A percentile compares a stretch with the other conserved stretches of the same genome.
Conservation (phyloP, 2,113 vertebrate species). For the Odontesthes bonariensis region DNA sequence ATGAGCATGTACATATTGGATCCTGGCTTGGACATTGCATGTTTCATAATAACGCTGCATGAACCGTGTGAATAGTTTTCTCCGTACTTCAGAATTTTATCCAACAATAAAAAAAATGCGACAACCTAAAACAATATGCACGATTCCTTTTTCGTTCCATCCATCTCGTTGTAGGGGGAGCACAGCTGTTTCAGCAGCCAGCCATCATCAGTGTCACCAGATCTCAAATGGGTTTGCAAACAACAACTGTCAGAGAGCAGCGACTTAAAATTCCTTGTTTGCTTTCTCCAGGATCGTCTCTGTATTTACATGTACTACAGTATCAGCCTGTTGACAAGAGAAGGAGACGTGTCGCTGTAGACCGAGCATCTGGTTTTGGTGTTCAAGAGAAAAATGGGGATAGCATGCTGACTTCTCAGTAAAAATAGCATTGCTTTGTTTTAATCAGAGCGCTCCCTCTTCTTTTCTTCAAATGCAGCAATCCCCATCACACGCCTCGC, state of each 20-base stretch:
- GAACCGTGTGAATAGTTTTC: too few species aligned
- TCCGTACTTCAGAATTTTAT: too few species aligned
- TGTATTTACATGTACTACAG: constrained; percentile 19
- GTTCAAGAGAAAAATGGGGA: constrained; percentile 21
- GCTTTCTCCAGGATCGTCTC: constrained; percentile 9
- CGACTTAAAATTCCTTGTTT: constrained; percentile 19
- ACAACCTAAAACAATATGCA: background rate
- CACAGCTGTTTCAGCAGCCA: constrained; percentile 51
- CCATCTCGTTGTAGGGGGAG: constrained; percentile 5
- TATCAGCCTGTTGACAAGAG: background rate
- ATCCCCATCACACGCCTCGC: constrained; percentile 27
- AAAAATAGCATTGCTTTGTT: constrained; percentile 28
- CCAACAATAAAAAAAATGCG: too few species aligned
- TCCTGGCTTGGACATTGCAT: too few species aligned
- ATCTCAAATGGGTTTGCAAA: constrained; percentile 29
- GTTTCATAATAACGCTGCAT: too few species aligned
- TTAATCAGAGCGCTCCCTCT: constrained; percentile 35
- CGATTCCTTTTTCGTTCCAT: constrained; percentile 17
- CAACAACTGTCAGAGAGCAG: constrained; percentile 19
- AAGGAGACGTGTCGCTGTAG: constrained; percentile 15
- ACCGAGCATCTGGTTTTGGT: constrained; percentile 32
- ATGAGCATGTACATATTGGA: too few species aligned
- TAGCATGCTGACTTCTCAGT: constrained; percentile 10
- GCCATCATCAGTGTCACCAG: constrained; percentile 26
- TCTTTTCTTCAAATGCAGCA: constrained; percentile 25